Evolutionary conservation across 2,113 vertebrate genomes (phyloP), one percentile per base, ranked within the genome.

Genomic region (Tragelaphus scriptus): DNA sequence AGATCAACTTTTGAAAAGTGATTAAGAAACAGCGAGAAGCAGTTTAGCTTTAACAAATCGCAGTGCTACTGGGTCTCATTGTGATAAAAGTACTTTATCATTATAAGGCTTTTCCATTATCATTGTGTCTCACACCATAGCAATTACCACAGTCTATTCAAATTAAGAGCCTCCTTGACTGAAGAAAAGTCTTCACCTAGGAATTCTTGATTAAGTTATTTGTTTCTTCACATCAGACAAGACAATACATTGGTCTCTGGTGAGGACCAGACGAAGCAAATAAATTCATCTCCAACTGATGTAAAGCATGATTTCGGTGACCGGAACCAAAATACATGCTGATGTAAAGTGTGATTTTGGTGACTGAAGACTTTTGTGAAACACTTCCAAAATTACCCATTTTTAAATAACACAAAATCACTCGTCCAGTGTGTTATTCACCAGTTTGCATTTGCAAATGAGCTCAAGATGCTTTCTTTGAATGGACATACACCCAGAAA

Each of bases 101-200:
- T 97, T 93, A 93, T 98, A 99, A 99, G 98, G 98, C 98, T 97
- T 98, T 98, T 95, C 71, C 81, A 32, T 55, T 44, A 25, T n/a
- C 21, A 13, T 63, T 59, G 21, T 63, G 32, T 88, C 82, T 95
- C 30, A 36, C 56, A 40, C 36, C 51, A 14, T 53, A 58, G 80
- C 23, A 63, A 14, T 94, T 44, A 55, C 81, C 40, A 15, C 56
- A 51, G 21, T 59, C 40, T 58, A 30, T 88, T 25, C 81, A 90
- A 49, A 92, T 75, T 32, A 10, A 40, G 26, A 23, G 12, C 56
- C 85, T 81, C n/a, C 58, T 92, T 68, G 75, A 75, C 7, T 32
- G 30, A 90, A 81, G 68, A 61, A 86, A 93, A 91, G 58, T 92
- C 75, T 79, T 56, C 28, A 58, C 58, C 55, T 44, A 56, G 36